Base-by-base conservation (phyloP, 2,113 vertebrate species). In the Callipepla californica region DNA sequence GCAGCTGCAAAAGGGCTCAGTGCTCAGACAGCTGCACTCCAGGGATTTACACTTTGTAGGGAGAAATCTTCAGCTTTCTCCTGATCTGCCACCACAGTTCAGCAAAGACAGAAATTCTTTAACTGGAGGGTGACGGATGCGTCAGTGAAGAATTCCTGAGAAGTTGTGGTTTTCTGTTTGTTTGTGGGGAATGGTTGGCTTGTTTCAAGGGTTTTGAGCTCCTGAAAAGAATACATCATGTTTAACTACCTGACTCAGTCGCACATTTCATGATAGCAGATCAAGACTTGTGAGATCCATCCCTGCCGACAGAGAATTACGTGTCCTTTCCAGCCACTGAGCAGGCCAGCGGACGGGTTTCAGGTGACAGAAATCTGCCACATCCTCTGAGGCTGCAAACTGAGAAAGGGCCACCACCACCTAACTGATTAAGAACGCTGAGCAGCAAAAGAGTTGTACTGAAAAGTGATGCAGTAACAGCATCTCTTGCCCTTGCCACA, bases 281-380 rank as follows among this genome's bases (percentile, higher is more conserved):
- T 32, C 42, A 59, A 38, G 42, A 9, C 17, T 18, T 59, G 26
- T 7, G 79, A 45, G 8, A 23, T 59, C 75, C n/a, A 11, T 45
- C 12, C 26, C n/a, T 10, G 4, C 18, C 38, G 55, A 16, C 18
- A 62, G 16, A 61, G 32, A 8, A 62, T 36, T 5, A 65, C 42
- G 18, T 23, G 14, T 72, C 26, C 82, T 75, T 45, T 74, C 12
- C 34, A n/a, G 6, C 4, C 23, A 6, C 16, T 62, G 2, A 0
- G 2, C 1, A 7, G 13, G 16, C 13, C 57, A n/a, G 16, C 1
- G 4, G 47, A n/a, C 36, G 6, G 21, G 28, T 34, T 23, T 58
- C 4, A 8, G 26, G 6, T 16, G 34, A 59, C 32, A 40, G 2
- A 22, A 13, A 40, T 40, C 40, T 8, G 51, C 2, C 55, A n/a